Conservation (phyloP, 2,888 invertebrate genomes). For the Spilosoma lubricipeda region DNA sequence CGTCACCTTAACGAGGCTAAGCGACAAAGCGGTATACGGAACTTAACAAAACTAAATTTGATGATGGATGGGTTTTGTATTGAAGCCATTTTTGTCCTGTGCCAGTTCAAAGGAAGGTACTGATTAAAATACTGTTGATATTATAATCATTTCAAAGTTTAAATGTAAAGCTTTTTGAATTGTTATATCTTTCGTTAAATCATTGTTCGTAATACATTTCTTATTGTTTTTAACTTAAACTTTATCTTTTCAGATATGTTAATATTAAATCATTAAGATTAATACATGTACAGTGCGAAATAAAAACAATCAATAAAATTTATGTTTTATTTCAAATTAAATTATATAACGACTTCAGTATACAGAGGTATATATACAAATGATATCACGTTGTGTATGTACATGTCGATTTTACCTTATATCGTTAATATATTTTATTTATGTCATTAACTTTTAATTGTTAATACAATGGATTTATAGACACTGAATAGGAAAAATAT, state of each 20-base stretch:
- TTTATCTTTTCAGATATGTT: slow-evolving; percentile 2
- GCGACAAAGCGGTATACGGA: neutral
- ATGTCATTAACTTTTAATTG: slow-evolving; percentile 33
- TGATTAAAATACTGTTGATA: too few species aligned
- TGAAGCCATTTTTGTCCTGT: neutral
- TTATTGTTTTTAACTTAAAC: slow-evolving; percentile 5
- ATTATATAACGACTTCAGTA: slow-evolving; percentile 39
- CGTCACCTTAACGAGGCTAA: neutral
- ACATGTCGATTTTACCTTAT: slow-evolving; percentile 37
- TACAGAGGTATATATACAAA: slow-evolving; percentile 47
- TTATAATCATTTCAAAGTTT: neutral
- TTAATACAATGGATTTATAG: slow-evolving; percentile 16
- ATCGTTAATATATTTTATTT: slow-evolving; percentile 20
- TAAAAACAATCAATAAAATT: slow-evolving; percentile 26
- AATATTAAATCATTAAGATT: slow-evolving; percentile 9
- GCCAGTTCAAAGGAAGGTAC: too few species aligned
- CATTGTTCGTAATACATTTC: slow-evolving; percentile 37
- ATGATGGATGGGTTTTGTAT: neutral
- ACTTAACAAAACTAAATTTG: neutral
- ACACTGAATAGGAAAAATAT: slow-evolving; percentile 30
- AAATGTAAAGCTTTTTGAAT: neutral
- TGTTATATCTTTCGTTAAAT: slow-evolving; percentile 23
- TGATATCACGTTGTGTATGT: slow-evolving; percentile 48
- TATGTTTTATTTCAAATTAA: slow-evolving; percentile 39
- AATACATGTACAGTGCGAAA: slow-evolving; percentile 25